phyloP scores from a whole-genome alignment of 2,797 vertebrate genomes.

The Dryobates pubescens region DNA sequence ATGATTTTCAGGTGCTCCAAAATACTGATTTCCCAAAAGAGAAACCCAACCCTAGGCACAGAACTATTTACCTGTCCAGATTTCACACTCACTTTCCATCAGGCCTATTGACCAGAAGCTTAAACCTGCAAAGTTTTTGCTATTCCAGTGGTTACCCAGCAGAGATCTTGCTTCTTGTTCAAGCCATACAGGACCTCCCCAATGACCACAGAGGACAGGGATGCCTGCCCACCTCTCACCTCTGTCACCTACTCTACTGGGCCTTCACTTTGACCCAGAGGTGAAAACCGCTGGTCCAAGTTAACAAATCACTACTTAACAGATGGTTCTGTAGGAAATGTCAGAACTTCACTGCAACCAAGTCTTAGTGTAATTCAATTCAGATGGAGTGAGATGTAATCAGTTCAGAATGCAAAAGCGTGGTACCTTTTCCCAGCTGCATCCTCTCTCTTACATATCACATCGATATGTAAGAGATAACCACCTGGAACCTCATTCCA shows the following conservation, averaged over 20 bases:
- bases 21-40: not conserved
- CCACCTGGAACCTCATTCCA: not conserved
- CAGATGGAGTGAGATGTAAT: not conserved
- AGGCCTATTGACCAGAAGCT: not conserved
- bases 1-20: not conserved
- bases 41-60: not conserved
- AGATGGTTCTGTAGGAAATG: not conserved
- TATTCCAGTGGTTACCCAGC: accelerated
- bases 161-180: not conserved
- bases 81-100: not conserved
- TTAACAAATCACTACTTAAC: not conserved
- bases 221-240: accelerated
- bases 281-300: not conserved
- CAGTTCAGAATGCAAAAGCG: not conserved
- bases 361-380: not conserved
- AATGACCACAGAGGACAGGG: accelerated
- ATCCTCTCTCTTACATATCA: not conserved
- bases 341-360: not conserved
- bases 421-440: not conserved
- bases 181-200: not conserved
- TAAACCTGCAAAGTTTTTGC: not conserved
- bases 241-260: not conserved
- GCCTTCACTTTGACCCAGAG: accelerated
- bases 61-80: not conserved
- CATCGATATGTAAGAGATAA: not conserved